Conservation (phyloP, 2,888 invertebrate species). For the Furcula furcula region DNA sequence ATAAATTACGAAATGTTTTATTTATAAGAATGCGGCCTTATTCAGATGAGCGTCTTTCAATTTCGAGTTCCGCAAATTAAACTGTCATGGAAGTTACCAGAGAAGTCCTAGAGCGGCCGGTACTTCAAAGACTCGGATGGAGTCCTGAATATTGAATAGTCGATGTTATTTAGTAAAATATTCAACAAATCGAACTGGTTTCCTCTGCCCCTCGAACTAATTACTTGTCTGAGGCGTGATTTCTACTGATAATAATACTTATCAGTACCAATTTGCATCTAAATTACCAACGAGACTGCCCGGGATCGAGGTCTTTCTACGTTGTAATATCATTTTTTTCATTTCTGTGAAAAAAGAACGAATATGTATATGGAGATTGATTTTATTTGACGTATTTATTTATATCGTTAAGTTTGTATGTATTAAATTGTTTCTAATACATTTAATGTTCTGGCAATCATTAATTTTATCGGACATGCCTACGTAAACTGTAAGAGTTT, state of each 20-base stretch:
- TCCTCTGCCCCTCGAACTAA: constrained; percentile 42
- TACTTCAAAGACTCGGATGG: constrained; percentile 49
- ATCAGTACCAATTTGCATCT: constrained; percentile 33
- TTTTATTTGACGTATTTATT: too few relatives aligned
- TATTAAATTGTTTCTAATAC: constrained; percentile 6
- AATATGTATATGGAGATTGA: not conserved
- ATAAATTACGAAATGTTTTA: too few relatives aligned
- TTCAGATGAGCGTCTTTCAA: constrained; percentile 31
- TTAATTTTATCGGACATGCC: constrained; percentile 38
- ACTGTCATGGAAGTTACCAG: constrained; percentile 61
- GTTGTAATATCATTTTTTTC: constrained; percentile 28
- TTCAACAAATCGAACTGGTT: constrained; percentile 55
- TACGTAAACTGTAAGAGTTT: constrained; percentile 30
- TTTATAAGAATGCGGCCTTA: constrained; percentile 1
- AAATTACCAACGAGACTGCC: constrained; percentile 32
- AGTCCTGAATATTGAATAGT: constrained; percentile 69
- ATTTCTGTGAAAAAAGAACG: too few relatives aligned
- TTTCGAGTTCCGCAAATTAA: constrained; percentile 56
- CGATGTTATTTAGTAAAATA: constrained; percentile 64
- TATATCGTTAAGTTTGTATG: too few relatives aligned
- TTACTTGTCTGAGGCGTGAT: constrained; percentile 47
- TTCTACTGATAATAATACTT: constrained; percentile 43
- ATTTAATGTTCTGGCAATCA: constrained; percentile 19
- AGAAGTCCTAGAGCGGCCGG: constrained; percentile 34
- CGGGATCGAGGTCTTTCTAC: constrained; percentile 16